phyloP scores from a whole-genome alignment of 2,113 vertebrate species.

The Orthonyx spaldingii region DNA sequence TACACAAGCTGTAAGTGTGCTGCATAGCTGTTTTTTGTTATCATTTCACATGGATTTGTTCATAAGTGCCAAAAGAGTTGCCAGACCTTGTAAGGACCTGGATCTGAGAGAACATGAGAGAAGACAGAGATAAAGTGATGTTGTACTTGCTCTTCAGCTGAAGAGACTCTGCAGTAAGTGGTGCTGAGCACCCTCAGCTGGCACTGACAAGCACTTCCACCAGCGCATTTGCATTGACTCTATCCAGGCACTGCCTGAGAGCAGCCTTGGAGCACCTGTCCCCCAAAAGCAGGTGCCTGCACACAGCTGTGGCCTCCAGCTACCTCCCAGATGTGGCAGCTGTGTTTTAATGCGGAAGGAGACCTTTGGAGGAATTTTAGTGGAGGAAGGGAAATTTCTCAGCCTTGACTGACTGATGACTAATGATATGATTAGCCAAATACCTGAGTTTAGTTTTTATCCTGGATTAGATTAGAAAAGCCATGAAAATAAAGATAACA shows the following conservation, averaged over 20 bases:
- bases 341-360: neutral
- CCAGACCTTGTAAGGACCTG: neutral
- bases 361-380: neutral
- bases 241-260: neutral
- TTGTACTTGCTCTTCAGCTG: neutral
- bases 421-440: neutral
- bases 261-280: neutral
- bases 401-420: neutral
- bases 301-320: neutral
- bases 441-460: neutral
- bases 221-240: rapidly evolving
- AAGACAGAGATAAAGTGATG: neutral
- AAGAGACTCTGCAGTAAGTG: neutral
- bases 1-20: neutral
- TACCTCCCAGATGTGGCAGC: neutral
- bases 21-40: rapidly evolving
- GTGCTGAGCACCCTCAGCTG: neutral
- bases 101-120: neutral
- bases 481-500: neutral
- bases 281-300: neutral
- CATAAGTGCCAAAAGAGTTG: neutral
- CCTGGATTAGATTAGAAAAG: neutral
- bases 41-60: neutral
- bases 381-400: neutral
- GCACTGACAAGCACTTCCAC: neutral